phyloP scores from a whole-genome alignment of 2,888 invertebrate species.

The Coecobrya sp. region DNA sequence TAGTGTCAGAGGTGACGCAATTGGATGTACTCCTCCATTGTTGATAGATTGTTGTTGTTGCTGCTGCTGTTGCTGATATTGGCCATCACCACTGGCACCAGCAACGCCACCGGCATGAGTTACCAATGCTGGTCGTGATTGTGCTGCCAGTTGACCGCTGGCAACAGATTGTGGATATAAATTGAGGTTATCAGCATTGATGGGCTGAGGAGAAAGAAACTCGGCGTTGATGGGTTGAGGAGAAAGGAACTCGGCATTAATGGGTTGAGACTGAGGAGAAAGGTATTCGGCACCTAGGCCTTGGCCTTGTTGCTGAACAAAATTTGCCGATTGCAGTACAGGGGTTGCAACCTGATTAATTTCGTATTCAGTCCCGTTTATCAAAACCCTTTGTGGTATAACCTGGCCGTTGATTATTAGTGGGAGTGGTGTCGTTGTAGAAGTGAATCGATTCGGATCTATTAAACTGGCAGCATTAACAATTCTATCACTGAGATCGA shows the following conservation, averaged over 20 bases:
- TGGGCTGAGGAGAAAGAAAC: too few relatives aligned
- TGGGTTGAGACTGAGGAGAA: too few relatives aligned
- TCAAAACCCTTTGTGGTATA: not conserved
- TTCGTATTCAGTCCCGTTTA: not conserved
- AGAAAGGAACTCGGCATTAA: too few relatives aligned
- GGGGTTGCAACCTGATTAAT: not conserved
- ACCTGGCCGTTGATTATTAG: constrained; percentile 45
- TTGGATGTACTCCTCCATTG: not conserved
- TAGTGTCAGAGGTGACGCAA: not conserved
- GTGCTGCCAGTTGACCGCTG: not conserved
- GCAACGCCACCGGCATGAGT: not conserved
- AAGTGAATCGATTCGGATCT: constrained; percentile 78
- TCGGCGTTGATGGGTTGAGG: too few relatives aligned
- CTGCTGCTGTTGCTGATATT: not conserved
- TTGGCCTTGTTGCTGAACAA: not conserved
- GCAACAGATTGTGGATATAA: not conserved
- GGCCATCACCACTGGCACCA: not conserved
- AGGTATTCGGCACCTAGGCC: too few relatives aligned
- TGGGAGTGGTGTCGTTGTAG: constrained; percentile 62
- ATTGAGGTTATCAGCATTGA: not conserved
- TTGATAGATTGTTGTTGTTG: not conserved
- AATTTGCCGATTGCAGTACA: not conserved
- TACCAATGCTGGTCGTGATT: not conserved
- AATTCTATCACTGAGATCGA: constrained; percentile 82
- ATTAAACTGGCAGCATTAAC: constrained; percentile 83